Evolutionary conservation across 1,140 invertebrate genomes (phyloP), one percentile per base, ranked within the genome.

Genomic region (Archivesica marissinica): DNA sequence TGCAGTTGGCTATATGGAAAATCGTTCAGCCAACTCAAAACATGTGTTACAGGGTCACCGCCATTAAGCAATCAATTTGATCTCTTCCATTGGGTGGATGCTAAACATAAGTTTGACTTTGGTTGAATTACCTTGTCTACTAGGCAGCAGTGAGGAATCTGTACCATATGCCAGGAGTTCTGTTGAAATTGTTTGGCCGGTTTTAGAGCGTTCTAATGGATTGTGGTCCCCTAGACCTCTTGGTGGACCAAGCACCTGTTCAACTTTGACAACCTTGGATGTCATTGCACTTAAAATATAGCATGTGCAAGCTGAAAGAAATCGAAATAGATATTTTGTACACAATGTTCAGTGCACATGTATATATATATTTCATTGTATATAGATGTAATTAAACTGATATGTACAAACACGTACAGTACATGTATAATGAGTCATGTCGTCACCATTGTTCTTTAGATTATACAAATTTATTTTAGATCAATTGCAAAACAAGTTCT

Each of bases 211-310:
- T 35, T 83, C 80, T 70, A 70, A 68, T 30, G 56, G 39, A 20
- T 68, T 52, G 11, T 64, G 28, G n/a, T 38, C 39, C 28, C 17
- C 23, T 11, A 11, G 20, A 25, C 50, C 35, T 52, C 47, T 33
- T 11, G 52, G 44, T 9, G 38, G 35, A 20, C 56, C 72, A 44
- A 86, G 39, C 23, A 91, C 87, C 56, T 90, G 88, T 64, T 91
- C 90, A 50, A 91, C 84, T 68, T 81, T 87, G 20, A 91, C 90
- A 44, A 91, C 90, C 85, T 89, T 91, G 15, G 88, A 54, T 7
- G 83, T 38, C 23, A 72, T 72, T 72, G 44, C 33, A 13, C 13
- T 28, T 52, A 28, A 33, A 50, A 47, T 23, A 64, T 1, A n/a
- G n/a, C n/a, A n/a, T 25, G 6, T 64, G 15, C 30, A 64, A 35